Base-by-base conservation (phyloP, 2,888 invertebrate species). In the Acheta domesticus region DNA sequence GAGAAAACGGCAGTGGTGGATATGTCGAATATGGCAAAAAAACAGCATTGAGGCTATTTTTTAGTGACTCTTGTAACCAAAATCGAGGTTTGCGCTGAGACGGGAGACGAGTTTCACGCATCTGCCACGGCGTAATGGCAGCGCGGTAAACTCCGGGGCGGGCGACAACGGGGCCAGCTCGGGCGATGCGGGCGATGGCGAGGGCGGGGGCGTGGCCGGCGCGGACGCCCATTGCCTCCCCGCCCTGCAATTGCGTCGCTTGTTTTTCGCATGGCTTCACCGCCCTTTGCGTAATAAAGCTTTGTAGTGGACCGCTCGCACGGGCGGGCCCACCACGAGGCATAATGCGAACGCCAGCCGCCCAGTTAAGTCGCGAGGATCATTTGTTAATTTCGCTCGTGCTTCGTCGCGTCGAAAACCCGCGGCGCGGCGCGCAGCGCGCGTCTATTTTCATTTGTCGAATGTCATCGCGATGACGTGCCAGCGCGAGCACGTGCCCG, bases 301-400 rank as follows among this genome's bases (percentile, higher is more conserved):
- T 62, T 62, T 62, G 62, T 62, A 62, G 62, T 8, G 62, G n/a
- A n/a, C 62, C 62, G 62, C 62, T 8, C 16, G 62, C 62, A 36
- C 36, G 36, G 36, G 5, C 36, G 36, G 36, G 36, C 36, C 36
- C 23, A 23, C 23, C 23, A 23, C 23, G 23, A 4, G 23, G 62
- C 62, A 62, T 62, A 62, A 62, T 62, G 62, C n/a, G 62, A 62
- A 62, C 14, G 62, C 62, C 62, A 62, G 62, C 62, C 62, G 62
- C 14, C 62, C 16, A 62, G 62, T 62, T 62, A 62, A 62, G 62
- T 16, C 62, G n/a, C 62, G n/a, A n/a, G 62, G 62, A 62, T 62
- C 62, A 62, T 62, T 62, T 62, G 62, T 16, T 16, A 14, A 62
- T 62, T 62, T 62, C 16, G 1, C 62, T 62, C 62, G 62, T 62